A percentile compares a stretch with the other conserved stretches of the same genome.
phyloP scores from a whole-genome alignment of 2,888 invertebrate genomes.

The Lycia hirtaria region DNA sequence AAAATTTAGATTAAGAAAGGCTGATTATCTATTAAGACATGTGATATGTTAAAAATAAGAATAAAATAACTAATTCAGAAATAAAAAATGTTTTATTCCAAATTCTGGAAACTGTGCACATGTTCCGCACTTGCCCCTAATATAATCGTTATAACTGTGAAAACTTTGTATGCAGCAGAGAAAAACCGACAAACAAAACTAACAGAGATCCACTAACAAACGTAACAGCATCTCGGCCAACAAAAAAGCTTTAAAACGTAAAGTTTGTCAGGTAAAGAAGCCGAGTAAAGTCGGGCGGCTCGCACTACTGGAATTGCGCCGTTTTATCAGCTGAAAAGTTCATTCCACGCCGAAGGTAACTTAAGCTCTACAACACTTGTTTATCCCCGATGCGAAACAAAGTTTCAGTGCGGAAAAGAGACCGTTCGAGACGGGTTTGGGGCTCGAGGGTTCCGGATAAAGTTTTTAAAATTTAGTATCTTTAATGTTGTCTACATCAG shows the following conservation, averaged over 20 bases:
- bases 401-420: slow-evolving; percentile 36
- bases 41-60: too few species aligned
- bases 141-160: too few species aligned
- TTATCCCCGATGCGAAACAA: slow-evolving; percentile 44
- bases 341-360: slow-evolving; percentile 41
- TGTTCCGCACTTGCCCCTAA: too few species aligned
- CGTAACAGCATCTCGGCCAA: not conserved
- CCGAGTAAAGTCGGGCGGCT: slow-evolving; percentile 7
- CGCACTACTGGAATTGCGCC: slow-evolving; percentile 17
- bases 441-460: not conserved
- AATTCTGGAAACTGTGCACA: too few species aligned
- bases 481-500: too few species aligned
- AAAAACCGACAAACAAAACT: not conserved
- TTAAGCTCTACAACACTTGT: slow-evolving; percentile 53
- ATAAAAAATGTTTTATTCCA: too few species aligned
- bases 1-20: too few species aligned
- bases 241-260: not conserved
- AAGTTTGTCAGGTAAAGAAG: not conserved
- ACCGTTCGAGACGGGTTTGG: not conserved
- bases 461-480: too few species aligned
- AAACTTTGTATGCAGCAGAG: too few species aligned
- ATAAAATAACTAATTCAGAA: too few species aligned
- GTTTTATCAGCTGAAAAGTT: slow-evolving; percentile 41
- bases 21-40: too few species aligned
- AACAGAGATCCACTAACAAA: not conserved